Conservation (phyloP, 2,888 invertebrate genomes). For the Ennomos fuscantarius region DNA sequence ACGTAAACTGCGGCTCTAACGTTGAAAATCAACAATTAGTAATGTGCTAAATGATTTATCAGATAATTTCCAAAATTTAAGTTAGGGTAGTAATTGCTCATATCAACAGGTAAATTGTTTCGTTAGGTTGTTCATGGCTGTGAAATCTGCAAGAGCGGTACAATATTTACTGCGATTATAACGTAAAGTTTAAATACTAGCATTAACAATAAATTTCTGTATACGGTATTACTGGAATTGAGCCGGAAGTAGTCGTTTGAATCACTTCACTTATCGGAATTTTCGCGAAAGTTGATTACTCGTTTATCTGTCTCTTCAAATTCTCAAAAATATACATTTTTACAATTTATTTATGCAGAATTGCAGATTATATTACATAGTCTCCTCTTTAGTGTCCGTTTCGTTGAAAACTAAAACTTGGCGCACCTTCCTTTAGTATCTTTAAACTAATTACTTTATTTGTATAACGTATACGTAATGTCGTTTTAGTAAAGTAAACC, state of each 20-base stretch:
- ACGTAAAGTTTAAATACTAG: constrained; percentile 1
- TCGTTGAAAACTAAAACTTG: constrained; percentile 39
- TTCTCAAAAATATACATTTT: constrained; percentile 33
- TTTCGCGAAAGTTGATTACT: constrained; percentile 43
- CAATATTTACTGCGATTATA: background rate
- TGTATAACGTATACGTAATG: constrained; percentile 13
- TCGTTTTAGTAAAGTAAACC: constrained; percentile 17
- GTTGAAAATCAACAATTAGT: constrained; percentile 5
- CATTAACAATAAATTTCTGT: constrained; percentile 8
- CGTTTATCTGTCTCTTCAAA: constrained; percentile 41
- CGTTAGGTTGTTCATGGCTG: background rate
- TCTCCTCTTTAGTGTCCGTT: constrained; percentile 10
- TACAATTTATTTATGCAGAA: constrained; percentile 18
- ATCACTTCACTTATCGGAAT: constrained; percentile 45
- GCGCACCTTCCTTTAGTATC: constrained; percentile 40
- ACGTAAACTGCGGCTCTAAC: constrained; percentile 10
- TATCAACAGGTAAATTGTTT: too few species aligned
- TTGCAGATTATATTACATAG: constrained; percentile 5
- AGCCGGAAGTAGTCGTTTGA: constrained; percentile 39
- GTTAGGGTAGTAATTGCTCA: too few species aligned
- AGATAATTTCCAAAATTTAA: too few species aligned
- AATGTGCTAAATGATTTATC: constrained; percentile 9
- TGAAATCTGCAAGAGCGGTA: background rate
- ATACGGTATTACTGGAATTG: constrained; percentile 20
- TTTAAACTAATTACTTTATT: constrained; percentile 41